Conservation (phyloP, 2,888 invertebrate species). For the Lymantria dispar region DNA sequence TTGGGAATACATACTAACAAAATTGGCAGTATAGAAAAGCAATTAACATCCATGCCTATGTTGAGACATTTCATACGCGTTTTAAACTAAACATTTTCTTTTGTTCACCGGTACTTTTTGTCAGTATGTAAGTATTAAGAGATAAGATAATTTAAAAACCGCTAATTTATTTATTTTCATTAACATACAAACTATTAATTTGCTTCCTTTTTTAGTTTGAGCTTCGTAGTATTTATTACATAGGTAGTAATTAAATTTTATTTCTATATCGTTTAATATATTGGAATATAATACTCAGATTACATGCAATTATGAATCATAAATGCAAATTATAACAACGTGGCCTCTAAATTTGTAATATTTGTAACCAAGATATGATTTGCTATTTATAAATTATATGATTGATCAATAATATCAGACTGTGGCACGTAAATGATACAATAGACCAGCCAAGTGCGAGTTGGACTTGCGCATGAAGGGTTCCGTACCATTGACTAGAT, state of each 20-base stretch:
- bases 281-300: neutral
- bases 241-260: too few species aligned
- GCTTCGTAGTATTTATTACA: neutral
- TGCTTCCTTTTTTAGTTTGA: neutral
- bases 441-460: too few species aligned
- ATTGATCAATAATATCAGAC: conserved; percentile 35
- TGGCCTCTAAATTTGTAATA: conserved; percentile 13
- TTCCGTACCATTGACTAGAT: too few species aligned
- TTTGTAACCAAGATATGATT: conserved; percentile 23
- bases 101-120: conserved; percentile 44
- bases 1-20: conserved; percentile 49
- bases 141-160: conserved; percentile 40
- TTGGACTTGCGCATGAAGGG: too few species aligned
- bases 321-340: neutral
- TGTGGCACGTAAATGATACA: conserved; percentile 33
- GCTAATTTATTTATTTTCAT: conserved; percentile 22
- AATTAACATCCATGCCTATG: conserved; percentile 52
- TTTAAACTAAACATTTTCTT: conserved; percentile 66
- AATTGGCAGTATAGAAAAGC: conserved; percentile 42
- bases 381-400: conserved; percentile 29
- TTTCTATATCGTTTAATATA: too few species aligned
- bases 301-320: neutral
- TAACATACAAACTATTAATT: neutral
- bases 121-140: conserved; percentile 73
- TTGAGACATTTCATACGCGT: conserved; percentile 59